Conservation (phyloP, 2,113 vertebrate genomes). For the Bucco capensis region DNA sequence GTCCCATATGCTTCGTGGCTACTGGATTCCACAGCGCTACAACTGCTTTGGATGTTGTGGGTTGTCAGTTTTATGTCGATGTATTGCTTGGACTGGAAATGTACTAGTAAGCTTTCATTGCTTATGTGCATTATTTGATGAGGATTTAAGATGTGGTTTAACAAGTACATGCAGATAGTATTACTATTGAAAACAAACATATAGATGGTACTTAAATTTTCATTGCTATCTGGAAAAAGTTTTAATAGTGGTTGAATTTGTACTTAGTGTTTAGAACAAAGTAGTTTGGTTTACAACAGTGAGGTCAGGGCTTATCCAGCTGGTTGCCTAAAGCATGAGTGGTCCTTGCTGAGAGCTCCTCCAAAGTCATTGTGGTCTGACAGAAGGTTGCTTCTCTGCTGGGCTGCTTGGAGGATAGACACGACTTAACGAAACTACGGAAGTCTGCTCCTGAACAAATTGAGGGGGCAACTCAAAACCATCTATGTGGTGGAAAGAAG, state of each 20-base stretch:
- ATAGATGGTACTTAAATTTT: rapidly evolving
- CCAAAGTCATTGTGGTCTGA: neutral
- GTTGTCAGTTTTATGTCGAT: rapidly evolving
- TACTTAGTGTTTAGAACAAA: rapidly evolving
- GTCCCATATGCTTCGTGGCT: rapidly evolving
- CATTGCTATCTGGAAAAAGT: neutral
- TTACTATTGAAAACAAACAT: rapidly evolving
- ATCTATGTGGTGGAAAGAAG: rapidly evolving
- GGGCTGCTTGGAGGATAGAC: neutral
- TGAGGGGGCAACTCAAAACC: too few species aligned
- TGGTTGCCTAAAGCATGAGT: rapidly evolving
- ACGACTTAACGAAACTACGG: rapidly evolving
- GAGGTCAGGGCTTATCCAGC: neutral
- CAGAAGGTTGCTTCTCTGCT: neutral
- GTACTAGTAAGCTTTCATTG: rapidly evolving
- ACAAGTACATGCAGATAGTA: rapidly evolving
- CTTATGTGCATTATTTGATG: rapidly evolving
- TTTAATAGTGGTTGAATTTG: neutral
- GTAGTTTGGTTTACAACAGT: rapidly evolving
- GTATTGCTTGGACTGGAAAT: neutral
- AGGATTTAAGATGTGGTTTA: neutral
- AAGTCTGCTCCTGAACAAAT: neutral
- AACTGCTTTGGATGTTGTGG: neutral
- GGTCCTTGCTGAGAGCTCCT: neutral
- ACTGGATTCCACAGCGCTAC: rapidly evolving